These are phyloP conservation scores for Folsomia candida DNA, from an alignment of 2,888 invertebrate species.

Conservation along the genomic window DNA sequence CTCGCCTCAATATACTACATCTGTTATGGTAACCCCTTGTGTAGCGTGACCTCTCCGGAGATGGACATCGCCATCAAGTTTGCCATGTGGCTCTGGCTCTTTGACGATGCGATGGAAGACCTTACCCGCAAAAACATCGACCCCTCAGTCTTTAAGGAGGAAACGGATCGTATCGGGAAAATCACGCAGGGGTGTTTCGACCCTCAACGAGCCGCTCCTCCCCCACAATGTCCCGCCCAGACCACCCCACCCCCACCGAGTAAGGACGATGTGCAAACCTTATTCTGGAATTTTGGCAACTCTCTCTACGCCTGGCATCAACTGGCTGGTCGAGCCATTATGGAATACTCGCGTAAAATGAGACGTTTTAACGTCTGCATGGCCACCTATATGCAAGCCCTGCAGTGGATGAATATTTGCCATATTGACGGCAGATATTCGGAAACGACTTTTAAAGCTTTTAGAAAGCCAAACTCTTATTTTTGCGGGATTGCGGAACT, in stretches of 20 bases:
- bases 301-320: background rate
- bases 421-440: background rate
- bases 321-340: background rate
- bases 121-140: background rate
- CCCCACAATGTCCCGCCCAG: too few relatives aligned
- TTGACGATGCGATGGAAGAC: background rate
- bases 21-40: background rate
- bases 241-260: background rate
- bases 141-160: background rate
- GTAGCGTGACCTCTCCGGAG: background rate
- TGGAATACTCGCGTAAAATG: background rate
- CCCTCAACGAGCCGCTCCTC: background rate
- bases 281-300: background rate
- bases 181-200: background rate
- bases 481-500: background rate
- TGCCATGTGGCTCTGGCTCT: background rate
- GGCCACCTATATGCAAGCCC: background rate
- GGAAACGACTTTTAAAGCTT: background rate
- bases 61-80: background rate
- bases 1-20: background rate
- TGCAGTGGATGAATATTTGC: background rate
- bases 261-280: too few relatives aligned
- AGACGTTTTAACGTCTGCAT: background rate
- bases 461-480: background rate
- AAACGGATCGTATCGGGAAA: background rate